Base-by-base conservation (phyloP, 2,888 invertebrate genomes). In the Platypus cylindrus region DNA sequence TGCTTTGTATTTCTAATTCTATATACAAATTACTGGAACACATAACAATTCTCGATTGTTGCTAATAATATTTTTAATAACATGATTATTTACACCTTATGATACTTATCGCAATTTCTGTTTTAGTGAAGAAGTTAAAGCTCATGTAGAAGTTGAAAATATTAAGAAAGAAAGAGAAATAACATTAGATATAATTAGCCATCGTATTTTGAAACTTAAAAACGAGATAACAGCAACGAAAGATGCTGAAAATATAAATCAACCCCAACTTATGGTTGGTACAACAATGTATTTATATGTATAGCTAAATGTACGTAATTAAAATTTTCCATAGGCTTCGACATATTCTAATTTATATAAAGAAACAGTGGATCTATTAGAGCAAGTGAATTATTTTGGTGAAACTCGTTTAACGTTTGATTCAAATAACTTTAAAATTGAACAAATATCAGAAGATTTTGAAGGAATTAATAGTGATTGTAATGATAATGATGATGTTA, bases 331-430 rank as follows among this genome's bases (percentile, higher is more conserved):
- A 17, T 52, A 75, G 74, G 69, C 75, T 1, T 52, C 54, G 12
- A 64, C 63, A 7, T 75, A 73, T 48, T 59, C 74, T 51, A 65
- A 67, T 39, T 60, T 73, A 8, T 74, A 75, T 40, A 64, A 65
- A 35, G 68, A 68, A 46, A 67, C 73, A 1, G 59, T 73, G 3
- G 68, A 70, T 47, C 51, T 75, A 3, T 54, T 75, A 30, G 63
- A 67, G 5, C 70, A 70, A 36, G 65, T 74, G 3, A 65, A 68
- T 3, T 68, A 66, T 51, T 73, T 70, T 65, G 72, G 71, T 16
- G 67, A 69, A 4, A 63, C 65, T 2, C 59, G 66, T 15, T 64
- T 69, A 14, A 58, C 66, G 3, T 73, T 73, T 48, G 71, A 75
- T 51, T 63, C 67, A 33, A 68, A 71, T 33, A 63, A 64, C 34